phyloP scores from a whole-genome alignment of 2,888 invertebrate genomes.

The Eupithecia subfuscata region DNA sequence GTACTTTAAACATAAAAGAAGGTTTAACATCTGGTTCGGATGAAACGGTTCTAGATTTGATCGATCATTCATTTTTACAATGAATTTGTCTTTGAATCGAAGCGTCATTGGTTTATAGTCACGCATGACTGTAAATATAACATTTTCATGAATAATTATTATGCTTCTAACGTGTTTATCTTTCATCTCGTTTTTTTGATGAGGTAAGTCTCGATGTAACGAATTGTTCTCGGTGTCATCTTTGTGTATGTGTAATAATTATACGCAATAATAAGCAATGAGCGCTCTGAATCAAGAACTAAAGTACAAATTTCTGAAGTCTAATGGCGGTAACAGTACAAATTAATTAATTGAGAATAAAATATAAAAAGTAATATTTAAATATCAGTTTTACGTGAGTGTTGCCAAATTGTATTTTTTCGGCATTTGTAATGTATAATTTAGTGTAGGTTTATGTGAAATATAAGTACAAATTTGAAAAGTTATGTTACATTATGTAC shows the following conservation, averaged over 20 bases:
- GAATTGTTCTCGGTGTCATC: constrained; percentile 73
- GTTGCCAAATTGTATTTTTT: constrained; percentile 81
- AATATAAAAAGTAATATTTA: constrained; percentile 47
- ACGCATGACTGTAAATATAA: constrained; percentile 69
- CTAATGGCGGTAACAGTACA: constrained; percentile 81
- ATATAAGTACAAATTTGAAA: constrained; percentile 74
- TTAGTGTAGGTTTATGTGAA: constrained; percentile 73
- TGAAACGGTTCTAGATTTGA: constrained; percentile 31
- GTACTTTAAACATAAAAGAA: constrained; percentile 47
- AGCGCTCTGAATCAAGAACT: constrained; percentile 72
- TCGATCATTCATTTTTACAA: constrained; percentile 41
- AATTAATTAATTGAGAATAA: constrained; percentile 71
- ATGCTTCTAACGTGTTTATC: constrained; percentile 50
- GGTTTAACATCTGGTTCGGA: constrained; percentile 39
- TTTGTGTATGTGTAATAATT: constrained; percentile 63
- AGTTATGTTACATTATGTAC: constrained; percentile 52
- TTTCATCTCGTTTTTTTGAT: constrained; percentile 64
- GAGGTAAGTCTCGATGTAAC: constrained; percentile 72
- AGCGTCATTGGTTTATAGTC: constrained; percentile 50
- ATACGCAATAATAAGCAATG: constrained; percentile 62
- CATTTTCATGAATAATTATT: constrained; percentile 53
- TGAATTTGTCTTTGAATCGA: constrained; percentile 53
- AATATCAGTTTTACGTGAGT: constrained; percentile 74
- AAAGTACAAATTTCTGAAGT: constrained; percentile 83
- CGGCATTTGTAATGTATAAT: constrained; percentile 72